These are phyloP conservation scores for Phalloptychus januarius DNA, from an alignment of 2,797 vertebrate genomes.

Conservation along the genomic window DNA sequence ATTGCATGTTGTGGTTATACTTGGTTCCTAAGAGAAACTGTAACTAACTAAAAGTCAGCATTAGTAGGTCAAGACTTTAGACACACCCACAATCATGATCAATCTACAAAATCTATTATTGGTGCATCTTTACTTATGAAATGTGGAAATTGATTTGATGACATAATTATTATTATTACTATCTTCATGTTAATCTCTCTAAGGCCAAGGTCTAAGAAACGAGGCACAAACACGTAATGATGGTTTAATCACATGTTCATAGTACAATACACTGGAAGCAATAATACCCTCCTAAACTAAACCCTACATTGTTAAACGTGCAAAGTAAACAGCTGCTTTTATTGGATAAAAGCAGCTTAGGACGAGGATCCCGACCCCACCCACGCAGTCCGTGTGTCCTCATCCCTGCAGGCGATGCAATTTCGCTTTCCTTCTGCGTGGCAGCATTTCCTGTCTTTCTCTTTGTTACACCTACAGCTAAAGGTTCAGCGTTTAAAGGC, in stretches of 20 bases:
- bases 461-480: constrained; percentile 44
- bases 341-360: background rate
- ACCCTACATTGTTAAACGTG: background rate
- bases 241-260: background rate
- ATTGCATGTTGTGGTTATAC: background rate
- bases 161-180: background rate
- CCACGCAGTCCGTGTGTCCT: constrained; percentile 16
- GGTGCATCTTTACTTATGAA: background rate
- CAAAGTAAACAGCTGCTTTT: background rate
- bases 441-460: constrained; percentile 65
- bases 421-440: constrained; percentile 42
- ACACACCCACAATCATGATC: background rate
- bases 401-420: constrained; percentile 34
- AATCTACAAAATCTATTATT: background rate
- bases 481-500: constrained; percentile 27
- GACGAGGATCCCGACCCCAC: background rate
- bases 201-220: constrained; percentile 10
- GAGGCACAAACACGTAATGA: constrained; percentile 14
- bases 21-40: background rate
- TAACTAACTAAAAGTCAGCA: background rate
- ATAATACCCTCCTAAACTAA: background rate
- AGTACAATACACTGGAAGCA: constrained; percentile 13
- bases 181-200: constrained; percentile 15
- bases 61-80: background rate
- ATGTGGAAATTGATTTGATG: background rate